phyloP scores from a whole-genome alignment of 92 coral and sea anemone species.

The Siderastrea siderea region DNA sequence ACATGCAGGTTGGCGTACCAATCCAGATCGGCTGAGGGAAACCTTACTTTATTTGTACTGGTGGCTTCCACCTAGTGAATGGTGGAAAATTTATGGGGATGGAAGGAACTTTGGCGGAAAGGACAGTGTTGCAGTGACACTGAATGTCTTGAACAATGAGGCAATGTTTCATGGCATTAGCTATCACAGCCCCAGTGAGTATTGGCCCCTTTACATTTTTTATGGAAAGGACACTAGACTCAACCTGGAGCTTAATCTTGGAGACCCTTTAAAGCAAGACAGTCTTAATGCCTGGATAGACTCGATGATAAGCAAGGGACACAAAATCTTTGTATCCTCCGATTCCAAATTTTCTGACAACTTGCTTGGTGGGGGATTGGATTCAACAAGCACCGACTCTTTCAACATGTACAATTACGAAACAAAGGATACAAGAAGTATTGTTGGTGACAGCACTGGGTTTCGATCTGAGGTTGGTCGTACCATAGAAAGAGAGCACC shows the following conservation, averaged over 20 bases:
- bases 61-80: no score
- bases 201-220: background rate
- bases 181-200: no score
- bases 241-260: background rate
- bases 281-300: conserved; percentile 46
- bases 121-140: no score
- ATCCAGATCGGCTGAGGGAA: no score
- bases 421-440: conserved; percentile 39
- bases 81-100: no score
- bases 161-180: no score
- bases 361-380: conserved; percentile 23
- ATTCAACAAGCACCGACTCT: conserved; percentile 34
- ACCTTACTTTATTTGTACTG: no score
- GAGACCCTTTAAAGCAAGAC: conserved; percentile 10
- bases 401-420: conserved; percentile 65
- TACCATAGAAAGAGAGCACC: conserved; percentile 45
- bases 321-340: conserved; percentile 22
- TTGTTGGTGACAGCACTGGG: conserved; percentile 43
- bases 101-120: no score
- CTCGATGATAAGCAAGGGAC: conserved; percentile 17
- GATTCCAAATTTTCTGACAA: conserved; percentile 33
- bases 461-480: conserved; percentile 53
- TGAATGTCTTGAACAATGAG: no score
- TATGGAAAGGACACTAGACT: background rate
- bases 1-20: no score